phyloP scores from a whole-genome alignment of 2,888 invertebrate genomes.

The Ichneumoninae sp. region DNA sequence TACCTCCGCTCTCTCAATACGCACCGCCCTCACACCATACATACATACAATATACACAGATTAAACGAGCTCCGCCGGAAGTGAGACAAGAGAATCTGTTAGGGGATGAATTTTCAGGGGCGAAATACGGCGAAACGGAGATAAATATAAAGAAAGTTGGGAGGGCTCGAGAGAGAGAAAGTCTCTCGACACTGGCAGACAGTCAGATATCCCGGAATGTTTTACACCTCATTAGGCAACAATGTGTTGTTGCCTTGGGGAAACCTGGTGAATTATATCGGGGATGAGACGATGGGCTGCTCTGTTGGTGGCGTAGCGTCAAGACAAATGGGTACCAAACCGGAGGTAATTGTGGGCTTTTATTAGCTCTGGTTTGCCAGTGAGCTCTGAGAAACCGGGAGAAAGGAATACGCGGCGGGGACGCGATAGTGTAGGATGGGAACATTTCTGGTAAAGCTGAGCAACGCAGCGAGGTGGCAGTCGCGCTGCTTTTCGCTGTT shows the following conservation, averaged over 20 bases:
- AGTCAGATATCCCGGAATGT: conserved; percentile 83
- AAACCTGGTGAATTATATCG: conserved; percentile 83
- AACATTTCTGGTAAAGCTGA: conserved; percentile 50
- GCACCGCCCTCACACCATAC: neutral
- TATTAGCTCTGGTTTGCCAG: conserved; percentile 83
- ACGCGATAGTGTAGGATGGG: conserved; percentile 50
- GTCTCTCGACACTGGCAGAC: conserved; percentile 73
- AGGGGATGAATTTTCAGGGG: conserved; percentile 17
- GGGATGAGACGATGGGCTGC: conserved; percentile 81
- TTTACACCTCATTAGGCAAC: conserved; percentile 84
- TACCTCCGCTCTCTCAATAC: conserved; percentile 25
- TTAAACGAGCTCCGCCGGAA: conserved; percentile 24
- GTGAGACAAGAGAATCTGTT: conserved; percentile 41
- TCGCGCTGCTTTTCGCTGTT: conserved; percentile 62
- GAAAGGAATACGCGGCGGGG: conserved; percentile 51
- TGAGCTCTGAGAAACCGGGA: conserved; percentile 62
- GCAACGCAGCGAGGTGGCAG: conserved; percentile 67
- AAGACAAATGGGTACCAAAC: conserved; percentile 84
- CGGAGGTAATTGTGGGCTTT: conserved; percentile 85
- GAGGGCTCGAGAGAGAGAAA: conserved; percentile 4
- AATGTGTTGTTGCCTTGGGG: conserved; percentile 83
- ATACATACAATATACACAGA: neutral
- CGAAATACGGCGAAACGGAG: neutral
- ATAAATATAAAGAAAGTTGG: conserved; percentile 3
- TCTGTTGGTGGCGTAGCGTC: conserved; percentile 68